These are phyloP conservation scores for Parapristionchus giblindavisi DNA, from an alignment of 2,888 invertebrate genomes.

Conservation along the genomic window DNA sequence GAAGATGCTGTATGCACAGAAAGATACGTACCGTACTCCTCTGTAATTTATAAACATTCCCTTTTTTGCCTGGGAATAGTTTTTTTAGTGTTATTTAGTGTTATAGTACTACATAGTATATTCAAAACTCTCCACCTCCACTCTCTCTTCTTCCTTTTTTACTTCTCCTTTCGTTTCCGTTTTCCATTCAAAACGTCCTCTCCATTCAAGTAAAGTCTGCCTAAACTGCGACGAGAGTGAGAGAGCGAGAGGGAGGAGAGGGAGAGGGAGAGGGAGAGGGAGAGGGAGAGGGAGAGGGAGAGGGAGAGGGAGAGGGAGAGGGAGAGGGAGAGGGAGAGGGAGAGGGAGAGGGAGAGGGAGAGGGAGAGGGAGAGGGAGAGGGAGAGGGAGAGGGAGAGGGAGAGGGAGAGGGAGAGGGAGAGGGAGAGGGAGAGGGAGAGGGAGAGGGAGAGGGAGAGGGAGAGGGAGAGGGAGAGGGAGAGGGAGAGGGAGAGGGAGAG, in stretches of 20 bases:
- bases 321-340: conserved; percentile 13
- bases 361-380: neutral
- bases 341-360: neutral
- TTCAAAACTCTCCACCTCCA: no score
- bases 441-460: neutral
- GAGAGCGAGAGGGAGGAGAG: neutral
- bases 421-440: neutral
- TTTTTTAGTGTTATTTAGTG: no score
- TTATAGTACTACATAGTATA: no score
- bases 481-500: conserved; percentile 2
- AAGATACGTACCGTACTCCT: no score
- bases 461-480: neutral
- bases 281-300: neutral
- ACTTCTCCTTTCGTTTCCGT: no score
- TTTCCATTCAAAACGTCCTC: no score
- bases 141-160: no score
- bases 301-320: neutral
- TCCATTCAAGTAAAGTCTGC: neutral
- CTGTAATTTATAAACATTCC: no score
- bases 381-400: neutral
- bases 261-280: neutral
- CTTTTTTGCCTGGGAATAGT: no score
- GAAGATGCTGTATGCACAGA: no score
- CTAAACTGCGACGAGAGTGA: neutral
- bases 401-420: neutral